A percentile compares a stretch with the other conserved stretches of the same genome.
phyloP scores from a whole-genome alignment of 2,888 invertebrate genomes.

The Pimpla rufipes region DNA sequence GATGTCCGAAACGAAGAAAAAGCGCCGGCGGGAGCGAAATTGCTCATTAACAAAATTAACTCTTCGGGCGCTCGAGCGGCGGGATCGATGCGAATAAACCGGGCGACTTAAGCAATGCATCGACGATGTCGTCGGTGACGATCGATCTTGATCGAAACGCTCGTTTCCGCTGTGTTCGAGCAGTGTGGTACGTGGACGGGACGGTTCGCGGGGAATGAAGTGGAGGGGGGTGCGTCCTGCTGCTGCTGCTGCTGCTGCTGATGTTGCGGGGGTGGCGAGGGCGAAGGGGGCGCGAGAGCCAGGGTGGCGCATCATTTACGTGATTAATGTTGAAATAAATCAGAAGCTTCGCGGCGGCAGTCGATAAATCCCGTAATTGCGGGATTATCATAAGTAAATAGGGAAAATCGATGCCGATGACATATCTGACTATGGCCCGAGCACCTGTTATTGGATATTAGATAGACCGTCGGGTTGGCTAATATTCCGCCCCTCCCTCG shows the following conservation, averaged over 20 bases:
- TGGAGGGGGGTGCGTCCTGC: slow-evolving; percentile 38
- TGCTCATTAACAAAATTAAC: slow-evolving; percentile 55
- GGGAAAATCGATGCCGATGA: slow-evolving; percentile 77
- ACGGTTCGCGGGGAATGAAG: slow-evolving; percentile 53
- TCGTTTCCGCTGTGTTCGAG: slow-evolving; percentile 84
- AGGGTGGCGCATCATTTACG: slow-evolving; percentile 83
- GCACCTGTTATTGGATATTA: slow-evolving; percentile 73
- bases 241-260: slow-evolving; percentile 53
- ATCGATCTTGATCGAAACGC: slow-evolving; percentile 84
- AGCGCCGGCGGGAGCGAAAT: background rate
- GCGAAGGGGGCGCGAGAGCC: slow-evolving; percentile 65
- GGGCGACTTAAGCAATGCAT: slow-evolving; percentile 72
- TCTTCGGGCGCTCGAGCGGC: background rate
- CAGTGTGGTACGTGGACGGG: slow-evolving; percentile 70
- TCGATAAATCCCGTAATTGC: slow-evolving; percentile 85
- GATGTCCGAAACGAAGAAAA: slow-evolving; percentile 20
- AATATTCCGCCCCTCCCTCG: slow-evolving; percentile 18
- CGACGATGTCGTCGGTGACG: slow-evolving; percentile 73
- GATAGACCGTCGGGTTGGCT: slow-evolving; percentile 54
- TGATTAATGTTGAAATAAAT: slow-evolving; percentile 85
- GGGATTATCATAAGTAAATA: slow-evolving; percentile 85
- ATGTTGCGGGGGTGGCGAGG: slow-evolving; percentile 78
- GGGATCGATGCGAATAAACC: slow-evolving; percentile 74
- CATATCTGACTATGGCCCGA: slow-evolving; percentile 72
- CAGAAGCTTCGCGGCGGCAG: slow-evolving; percentile 82